Evolutionary conservation across 2,113 vertebrate genomes (phyloP).

Genomic region (Bettongia penicillata): DNA sequence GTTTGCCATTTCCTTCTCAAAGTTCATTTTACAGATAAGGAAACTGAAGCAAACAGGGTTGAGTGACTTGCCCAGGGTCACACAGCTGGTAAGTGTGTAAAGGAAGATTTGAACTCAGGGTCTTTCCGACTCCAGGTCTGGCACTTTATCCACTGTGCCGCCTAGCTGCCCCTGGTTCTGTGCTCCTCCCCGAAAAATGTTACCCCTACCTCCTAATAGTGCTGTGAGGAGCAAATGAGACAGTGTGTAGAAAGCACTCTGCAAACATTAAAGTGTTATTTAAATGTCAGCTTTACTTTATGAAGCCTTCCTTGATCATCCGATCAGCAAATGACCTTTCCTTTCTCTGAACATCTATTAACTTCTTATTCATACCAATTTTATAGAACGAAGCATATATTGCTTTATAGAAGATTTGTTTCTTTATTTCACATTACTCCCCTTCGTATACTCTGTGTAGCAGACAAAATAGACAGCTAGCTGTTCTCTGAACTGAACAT

Average conservation of each 20-base stretch:
- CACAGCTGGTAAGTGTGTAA: background rate
- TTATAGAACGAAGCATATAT: background rate
- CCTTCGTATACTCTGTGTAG: background rate
- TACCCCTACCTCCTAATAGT: background rate
- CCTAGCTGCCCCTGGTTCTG: background rate
- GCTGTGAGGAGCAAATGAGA: background rate
- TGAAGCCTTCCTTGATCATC: background rate
- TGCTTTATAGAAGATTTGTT: background rate
- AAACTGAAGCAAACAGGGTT: background rate
- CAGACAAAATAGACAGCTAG: background rate
- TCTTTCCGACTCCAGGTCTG: background rate
- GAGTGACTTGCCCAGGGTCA: background rate
- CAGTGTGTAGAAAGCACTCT: background rate
- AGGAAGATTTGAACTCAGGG: background rate
- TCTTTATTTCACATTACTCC: slow-evolving; percentile 8
- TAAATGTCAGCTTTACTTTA: slow-evolving; percentile 4
- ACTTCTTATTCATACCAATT: background rate
- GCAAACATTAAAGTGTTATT: background rate
- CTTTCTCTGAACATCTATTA: background rate
- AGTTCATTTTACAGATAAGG: background rate
- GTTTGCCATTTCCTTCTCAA: background rate
- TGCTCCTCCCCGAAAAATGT: background rate
- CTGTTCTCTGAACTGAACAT: background rate
- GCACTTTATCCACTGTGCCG: background rate
- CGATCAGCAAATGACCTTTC: background rate